These are phyloP conservation scores for Furnarius figulus DNA, from an alignment of 2,113 vertebrate species.

Conservation along the genomic window DNA sequence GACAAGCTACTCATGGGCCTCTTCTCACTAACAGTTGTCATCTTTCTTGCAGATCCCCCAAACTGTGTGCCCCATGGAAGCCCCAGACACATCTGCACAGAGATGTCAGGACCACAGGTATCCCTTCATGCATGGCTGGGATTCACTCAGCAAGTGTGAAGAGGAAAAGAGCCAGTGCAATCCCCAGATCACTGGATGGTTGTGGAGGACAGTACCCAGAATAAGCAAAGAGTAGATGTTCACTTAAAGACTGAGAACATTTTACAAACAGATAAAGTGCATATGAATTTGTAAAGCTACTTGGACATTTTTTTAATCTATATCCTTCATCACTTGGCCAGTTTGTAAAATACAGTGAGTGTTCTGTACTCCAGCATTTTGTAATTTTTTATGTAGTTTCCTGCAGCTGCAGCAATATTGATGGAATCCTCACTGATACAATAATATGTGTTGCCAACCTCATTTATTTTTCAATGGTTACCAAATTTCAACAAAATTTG, in stretches of 20 bases:
- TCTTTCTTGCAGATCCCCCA: background rate
- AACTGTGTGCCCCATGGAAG: background rate
- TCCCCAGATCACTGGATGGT: no score
- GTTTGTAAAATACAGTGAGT: background rate
- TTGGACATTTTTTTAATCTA: rapidly evolving
- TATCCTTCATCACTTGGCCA: background rate
- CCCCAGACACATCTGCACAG: background rate
- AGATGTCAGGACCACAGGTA: background rate
- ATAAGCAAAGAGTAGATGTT: background rate
- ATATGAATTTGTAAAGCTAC: background rate
- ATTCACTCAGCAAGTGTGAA: background rate
- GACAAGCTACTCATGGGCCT: background rate
- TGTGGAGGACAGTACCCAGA: background rate
- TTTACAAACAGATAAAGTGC: background rate
- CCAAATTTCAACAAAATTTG: background rate
- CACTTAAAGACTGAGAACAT: background rate
- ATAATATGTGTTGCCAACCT: background rate
- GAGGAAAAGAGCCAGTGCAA: background rate
- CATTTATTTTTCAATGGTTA: background rate
- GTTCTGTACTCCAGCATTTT: background rate
- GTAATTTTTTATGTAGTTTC: background rate
- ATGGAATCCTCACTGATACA: background rate
- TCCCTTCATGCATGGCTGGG: rapidly evolving
- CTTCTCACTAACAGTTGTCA: background rate
- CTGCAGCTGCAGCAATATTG: background rate